Evolutionary conservation across 2,113 vertebrate species (phyloP).

Genomic region (Tringa solitaria): DNA sequence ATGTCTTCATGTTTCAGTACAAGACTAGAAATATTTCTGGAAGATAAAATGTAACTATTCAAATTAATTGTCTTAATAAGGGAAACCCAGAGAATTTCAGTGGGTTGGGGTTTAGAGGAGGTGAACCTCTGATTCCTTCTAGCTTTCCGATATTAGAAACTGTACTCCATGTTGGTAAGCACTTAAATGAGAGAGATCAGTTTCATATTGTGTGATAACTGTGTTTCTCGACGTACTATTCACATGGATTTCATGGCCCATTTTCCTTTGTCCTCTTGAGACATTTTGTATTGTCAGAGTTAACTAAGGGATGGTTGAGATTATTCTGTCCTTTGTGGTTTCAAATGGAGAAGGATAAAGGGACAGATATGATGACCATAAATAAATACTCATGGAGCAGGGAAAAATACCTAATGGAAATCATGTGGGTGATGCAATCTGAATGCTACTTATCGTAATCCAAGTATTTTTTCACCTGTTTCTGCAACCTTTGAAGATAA

Average conservation of each 20-base stretch:
- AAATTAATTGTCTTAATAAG: background rate
- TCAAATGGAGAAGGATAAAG: background rate
- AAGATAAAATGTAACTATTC: background rate
- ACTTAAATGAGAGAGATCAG: background rate
- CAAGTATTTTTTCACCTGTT: background rate
- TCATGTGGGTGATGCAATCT: background rate
- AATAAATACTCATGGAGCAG: background rate
- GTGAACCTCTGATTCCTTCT: background rate
- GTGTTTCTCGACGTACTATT: background rate
- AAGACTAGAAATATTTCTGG: background rate
- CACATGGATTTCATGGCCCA: background rate
- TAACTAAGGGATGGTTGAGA: background rate
- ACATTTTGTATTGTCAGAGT: background rate
- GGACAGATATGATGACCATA: rapidly evolving
- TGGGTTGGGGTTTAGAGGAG: background rate
- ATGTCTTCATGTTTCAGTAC: background rate
- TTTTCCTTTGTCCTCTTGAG: background rate
- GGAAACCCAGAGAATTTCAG: background rate
- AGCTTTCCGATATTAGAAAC: background rate
- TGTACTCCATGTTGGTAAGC: background rate
- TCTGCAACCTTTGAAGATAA: background rate
- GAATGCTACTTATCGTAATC: background rate
- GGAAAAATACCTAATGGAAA: background rate
- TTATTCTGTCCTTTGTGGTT: background rate
- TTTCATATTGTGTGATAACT: background rate